Evolutionary conservation across 2,113 vertebrate species (phyloP).

Genomic region (Corythoichthys intestinalis): DNA sequence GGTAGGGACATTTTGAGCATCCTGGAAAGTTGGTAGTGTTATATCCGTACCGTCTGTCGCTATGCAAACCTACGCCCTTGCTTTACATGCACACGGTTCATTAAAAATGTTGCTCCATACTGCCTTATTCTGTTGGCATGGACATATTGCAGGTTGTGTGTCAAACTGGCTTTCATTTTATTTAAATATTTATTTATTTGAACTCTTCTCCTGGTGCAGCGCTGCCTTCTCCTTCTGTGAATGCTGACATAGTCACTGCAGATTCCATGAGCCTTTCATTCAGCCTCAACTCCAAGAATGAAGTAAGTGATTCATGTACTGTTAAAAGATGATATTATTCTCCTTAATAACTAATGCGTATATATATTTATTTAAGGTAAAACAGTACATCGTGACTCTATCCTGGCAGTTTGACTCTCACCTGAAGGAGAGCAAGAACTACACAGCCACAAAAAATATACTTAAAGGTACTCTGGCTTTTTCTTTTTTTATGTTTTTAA

Average conservation of each 20-base stretch:
- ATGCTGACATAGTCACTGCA: conserved; percentile 67
- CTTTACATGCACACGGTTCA: too few species aligned
- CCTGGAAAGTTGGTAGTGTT: too few species aligned
- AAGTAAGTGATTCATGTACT: conserved; percentile 64
- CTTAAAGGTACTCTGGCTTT: conserved; percentile 75
- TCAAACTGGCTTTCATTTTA: too few species aligned
- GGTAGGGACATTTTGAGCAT: too few species aligned
- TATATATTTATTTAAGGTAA: conserved; percentile 68
- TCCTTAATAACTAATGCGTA: background rate
- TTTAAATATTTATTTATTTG: background rate
- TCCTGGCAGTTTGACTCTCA: conserved; percentile 92
- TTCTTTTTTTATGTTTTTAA: background rate
- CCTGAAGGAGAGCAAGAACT: conserved; percentile 83
- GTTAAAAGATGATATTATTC: background rate
- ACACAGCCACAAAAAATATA: conserved; percentile 68
- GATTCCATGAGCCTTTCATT: conserved; percentile 83
- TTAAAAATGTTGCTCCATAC: background rate
- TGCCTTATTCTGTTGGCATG: conserved; percentile 26
- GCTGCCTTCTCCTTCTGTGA: conserved; percentile 83
- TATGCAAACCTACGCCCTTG: too few species aligned
- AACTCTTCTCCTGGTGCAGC: conserved; percentile 60
- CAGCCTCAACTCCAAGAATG: conserved; percentile 73
- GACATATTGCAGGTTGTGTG: background rate
- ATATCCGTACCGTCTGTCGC: too few species aligned
- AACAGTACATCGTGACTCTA: conserved; percentile 80